Percentiles rank a stretch among this genome's conserved stretches.
These are phyloP conservation scores for Acrossocheilus fasciatus DNA, from an alignment of 2,797 vertebrate genomes.

Conservation along the genomic window DNA sequence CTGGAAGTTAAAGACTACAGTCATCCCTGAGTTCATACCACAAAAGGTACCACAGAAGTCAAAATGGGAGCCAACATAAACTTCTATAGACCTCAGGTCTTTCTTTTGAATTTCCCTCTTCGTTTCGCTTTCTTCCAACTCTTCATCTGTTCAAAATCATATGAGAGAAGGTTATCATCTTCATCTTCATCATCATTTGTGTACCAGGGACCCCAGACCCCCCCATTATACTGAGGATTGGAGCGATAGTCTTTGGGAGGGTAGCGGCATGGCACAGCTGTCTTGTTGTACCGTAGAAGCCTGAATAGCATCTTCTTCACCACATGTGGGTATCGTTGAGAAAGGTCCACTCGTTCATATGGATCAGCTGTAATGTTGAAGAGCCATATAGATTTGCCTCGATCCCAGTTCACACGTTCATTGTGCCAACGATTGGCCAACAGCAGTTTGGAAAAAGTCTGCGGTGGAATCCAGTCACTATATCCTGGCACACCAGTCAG, in stretches of 20 bases:
- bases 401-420: conserved; percentile 85
- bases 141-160: conserved; percentile 75
- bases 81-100: conserved; percentile 55
- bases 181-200: conserved; percentile 83
- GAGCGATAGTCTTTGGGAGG: conserved; percentile 93
- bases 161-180: conserved; percentile 77
- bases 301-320: conserved; percentile 90
- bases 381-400: conserved; percentile 93
- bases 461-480: conserved; percentile 96
- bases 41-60: neutral
- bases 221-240: conserved; percentile 93
- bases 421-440: conserved; percentile 90
- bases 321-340: conserved; percentile 84
- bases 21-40: conserved; percentile 75
- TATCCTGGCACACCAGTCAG: conserved; percentile 94
- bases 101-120: conserved; percentile 73
- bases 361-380: conserved; percentile 97
- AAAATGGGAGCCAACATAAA: neutral
- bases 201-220: conserved; percentile 97
- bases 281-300: conserved; percentile 90
- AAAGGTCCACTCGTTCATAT: conserved; percentile 93
- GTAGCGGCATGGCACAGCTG: conserved; percentile 92
- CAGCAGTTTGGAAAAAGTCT: conserved; percentile 90
- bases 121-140: conserved; percentile 72
- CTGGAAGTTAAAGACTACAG: conserved; percentile 60